These are phyloP conservation scores for Ephydatia muelleri DNA, from an alignment of 37 sponge, comb jelly and placozoan species.

Conservation along the genomic window DNA sequence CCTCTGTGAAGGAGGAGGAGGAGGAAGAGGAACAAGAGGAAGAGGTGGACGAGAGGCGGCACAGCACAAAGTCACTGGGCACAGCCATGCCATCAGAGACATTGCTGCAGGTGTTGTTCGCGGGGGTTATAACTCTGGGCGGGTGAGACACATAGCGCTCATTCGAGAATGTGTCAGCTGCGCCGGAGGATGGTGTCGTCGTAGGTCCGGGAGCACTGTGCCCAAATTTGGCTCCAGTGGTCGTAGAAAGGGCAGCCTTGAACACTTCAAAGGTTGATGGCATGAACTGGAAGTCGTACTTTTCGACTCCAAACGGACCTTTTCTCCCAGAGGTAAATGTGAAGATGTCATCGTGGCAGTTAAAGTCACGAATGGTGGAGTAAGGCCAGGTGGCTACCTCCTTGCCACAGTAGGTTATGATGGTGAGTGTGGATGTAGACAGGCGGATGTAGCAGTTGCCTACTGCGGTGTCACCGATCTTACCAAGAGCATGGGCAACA, in stretches of 20 bases:
- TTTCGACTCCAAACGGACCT: background rate
- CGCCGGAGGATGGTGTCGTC: background rate
- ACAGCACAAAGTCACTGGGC: background rate
- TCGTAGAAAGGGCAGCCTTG: background rate
- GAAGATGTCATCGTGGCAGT: conserved; percentile 28
- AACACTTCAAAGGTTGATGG: background rate
- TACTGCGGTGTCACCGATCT: background rate
- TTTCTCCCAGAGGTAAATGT: conserved; percentile 27
- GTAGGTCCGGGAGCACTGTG: background rate
- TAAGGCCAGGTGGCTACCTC: conserved; percentile 22
- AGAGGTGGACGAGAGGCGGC: background rate
- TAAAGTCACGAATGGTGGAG: conserved; percentile 13
- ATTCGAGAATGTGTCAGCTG: background rate
- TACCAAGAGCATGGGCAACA: background rate
- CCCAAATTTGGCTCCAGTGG: background rate
- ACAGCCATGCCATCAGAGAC: background rate
- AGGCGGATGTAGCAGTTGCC: background rate
- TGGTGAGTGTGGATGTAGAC: background rate
- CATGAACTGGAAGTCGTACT: background rate
- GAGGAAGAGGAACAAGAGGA: background rate
- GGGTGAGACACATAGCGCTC: background rate
- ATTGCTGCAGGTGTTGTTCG: background rate
- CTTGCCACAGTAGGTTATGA: background rate
- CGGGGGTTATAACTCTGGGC: background rate
- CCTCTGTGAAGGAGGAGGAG: background rate